These are phyloP conservation scores for Rhopalosiphum nymphaeae DNA, from an alignment of 2,888 invertebrate genomes.

Conservation along the genomic window DNA sequence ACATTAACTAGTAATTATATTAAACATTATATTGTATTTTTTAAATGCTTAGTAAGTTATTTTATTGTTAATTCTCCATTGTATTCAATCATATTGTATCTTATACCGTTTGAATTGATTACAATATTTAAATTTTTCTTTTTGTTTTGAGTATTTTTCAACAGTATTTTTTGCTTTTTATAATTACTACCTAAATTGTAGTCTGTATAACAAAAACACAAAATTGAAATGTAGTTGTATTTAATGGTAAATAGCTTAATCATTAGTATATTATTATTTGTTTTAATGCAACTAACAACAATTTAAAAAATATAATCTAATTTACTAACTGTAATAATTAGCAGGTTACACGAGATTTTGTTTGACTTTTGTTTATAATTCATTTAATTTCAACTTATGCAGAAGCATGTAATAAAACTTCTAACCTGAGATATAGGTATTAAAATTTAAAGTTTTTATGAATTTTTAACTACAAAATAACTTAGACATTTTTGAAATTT, in stretches of 20 bases:
- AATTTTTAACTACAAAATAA: too few species aligned
- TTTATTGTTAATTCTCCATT: background rate
- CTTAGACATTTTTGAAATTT: too few species aligned
- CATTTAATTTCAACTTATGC: too few species aligned
- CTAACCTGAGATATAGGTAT: too few species aligned
- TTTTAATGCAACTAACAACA: too few species aligned
- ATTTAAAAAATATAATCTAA: too few species aligned
- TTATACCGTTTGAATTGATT: background rate
- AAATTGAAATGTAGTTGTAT: background rate
- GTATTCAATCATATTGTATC: background rate
- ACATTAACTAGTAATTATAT: background rate
- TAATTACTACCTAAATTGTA: background rate
- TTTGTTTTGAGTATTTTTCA: slow-evolving; percentile 4
- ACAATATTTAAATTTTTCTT: background rate
- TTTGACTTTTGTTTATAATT: too few species aligned
- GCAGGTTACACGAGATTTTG: too few species aligned
- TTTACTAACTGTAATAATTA: too few species aligned
- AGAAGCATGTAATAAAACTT: too few species aligned
- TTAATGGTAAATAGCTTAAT: background rate
- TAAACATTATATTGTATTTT: background rate
- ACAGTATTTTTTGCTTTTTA: background rate
- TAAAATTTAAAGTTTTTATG: too few species aligned
- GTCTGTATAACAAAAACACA: slow-evolving; percentile 20
- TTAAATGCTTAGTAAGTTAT: background rate
- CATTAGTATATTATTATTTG: background rate